Conservation (phyloP, 1,140 invertebrate species). For the Goniozus legneri region DNA sequence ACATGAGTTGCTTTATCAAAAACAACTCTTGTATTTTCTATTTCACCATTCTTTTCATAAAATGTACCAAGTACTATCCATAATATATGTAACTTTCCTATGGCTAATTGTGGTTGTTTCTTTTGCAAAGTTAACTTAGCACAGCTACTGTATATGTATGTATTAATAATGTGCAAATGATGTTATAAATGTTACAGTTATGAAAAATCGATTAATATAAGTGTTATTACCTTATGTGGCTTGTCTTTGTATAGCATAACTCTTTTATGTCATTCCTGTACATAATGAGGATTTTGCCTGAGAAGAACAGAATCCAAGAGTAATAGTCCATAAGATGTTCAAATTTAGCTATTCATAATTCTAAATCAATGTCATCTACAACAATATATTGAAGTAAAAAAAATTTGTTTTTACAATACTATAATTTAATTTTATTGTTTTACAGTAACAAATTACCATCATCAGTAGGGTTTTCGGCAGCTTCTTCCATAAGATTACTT, state of each 20-base stretch:
- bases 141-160: slow-evolving; percentile 98
- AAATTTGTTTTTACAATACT: slow-evolving; percentile 7
- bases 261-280: slow-evolving; percentile 97
- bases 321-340: slow-evolving; percentile 92
- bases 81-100: slow-evolving; percentile 89
- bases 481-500: slow-evolving; percentile 87
- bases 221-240: slow-evolving; percentile 83
- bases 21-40: slow-evolving; percentile 90
- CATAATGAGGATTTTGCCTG: slow-evolving; percentile 98
- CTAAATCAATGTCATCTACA: slow-evolving; percentile 88
- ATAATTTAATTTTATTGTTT: slow-evolving; percentile 7
- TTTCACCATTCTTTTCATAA: slow-evolving; percentile 87
- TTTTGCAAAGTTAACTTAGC: too few species aligned
- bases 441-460: slow-evolving; percentile 58
- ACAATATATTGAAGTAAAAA: slow-evolving; percentile 20
- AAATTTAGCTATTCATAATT: slow-evolving; percentile 85
- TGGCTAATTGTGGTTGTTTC: slow-evolving; percentile 92
- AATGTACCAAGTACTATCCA: slow-evolving; percentile 99
- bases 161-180: slow-evolving; percentile 78
- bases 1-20: slow-evolving; percentile 96
- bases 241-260: slow-evolving; percentile 92
- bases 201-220: slow-evolving; percentile 27
- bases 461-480: slow-evolving; percentile 69
- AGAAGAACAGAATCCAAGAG: slow-evolving; percentile 94
- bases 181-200: slow-evolving; percentile 1